These are phyloP conservation scores for Pollenia griseotomentosa DNA, from an alignment of 2,888 invertebrate species.

Conservation along the genomic window DNA sequence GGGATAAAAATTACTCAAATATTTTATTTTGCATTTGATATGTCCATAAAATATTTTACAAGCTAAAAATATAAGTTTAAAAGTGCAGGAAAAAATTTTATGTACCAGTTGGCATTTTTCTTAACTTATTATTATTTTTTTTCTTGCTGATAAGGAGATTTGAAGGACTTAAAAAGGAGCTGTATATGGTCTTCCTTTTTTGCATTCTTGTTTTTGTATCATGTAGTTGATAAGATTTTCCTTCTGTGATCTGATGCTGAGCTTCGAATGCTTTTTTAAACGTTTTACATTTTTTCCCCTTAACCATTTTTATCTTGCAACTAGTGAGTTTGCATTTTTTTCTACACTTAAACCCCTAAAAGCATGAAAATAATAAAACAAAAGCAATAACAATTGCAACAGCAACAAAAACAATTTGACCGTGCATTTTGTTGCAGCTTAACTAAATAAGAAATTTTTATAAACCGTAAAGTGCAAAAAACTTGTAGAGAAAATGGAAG, in stretches of 20 bases:
- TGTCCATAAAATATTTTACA: too few species aligned
- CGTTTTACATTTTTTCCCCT: neutral
- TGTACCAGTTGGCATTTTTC: constrained; percentile 26
- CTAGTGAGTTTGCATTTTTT: constrained; percentile 32
- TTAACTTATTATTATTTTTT: constrained; percentile 1
- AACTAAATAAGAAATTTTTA: constrained; percentile 61
- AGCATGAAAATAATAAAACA: constrained; percentile 18
- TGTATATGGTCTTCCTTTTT: constrained; percentile 61
- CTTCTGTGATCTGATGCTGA: constrained; percentile 61
- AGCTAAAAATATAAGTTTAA: neutral
- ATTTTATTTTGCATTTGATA: too few species aligned
- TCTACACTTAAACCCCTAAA: constrained; percentile 36
- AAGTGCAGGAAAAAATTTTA: neutral
- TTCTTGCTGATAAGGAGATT: constrained; percentile 72
- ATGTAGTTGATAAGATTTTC: constrained; percentile 80
- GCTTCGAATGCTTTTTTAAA: constrained; percentile 9
- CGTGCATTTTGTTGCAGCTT: constrained; percentile 61
- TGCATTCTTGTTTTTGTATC: constrained; percentile 24
- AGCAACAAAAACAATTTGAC: constrained; percentile 50
- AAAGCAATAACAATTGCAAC: neutral
- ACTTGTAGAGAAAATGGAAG: neutral
- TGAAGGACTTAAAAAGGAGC: constrained; percentile 74
- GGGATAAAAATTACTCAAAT: too few species aligned
- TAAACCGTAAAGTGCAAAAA: constrained; percentile 49
- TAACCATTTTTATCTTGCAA: neutral